Percentiles rank a stretch among this genome's conserved stretches.
Conservation (phyloP, 2,113 vertebrate species). For the Struthio camelus region DNA sequence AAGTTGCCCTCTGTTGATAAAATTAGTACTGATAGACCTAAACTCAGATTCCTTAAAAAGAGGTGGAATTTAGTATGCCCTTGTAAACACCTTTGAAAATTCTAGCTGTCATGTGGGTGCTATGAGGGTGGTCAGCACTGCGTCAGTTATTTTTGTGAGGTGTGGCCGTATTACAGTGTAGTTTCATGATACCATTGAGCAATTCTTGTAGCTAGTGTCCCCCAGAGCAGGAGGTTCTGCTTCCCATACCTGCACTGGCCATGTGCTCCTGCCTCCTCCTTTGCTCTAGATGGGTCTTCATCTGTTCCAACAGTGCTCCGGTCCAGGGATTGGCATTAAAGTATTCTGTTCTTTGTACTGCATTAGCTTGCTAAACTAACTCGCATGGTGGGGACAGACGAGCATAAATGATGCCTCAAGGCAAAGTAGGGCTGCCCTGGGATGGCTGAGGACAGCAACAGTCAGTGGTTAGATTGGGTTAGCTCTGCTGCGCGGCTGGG, state of each 20-base stretch:
- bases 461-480: background rate
- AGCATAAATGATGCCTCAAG: background rate
- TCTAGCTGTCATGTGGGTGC: background rate
- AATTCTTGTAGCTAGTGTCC: background rate
- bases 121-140: background rate
- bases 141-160: background rate
- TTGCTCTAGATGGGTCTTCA: background rate
- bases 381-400: background rate
- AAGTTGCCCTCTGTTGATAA: background rate
- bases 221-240: background rate
- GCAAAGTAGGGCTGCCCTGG: background rate
- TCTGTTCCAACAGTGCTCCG: background rate
- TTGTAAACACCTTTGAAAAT: background rate
- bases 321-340: background rate
- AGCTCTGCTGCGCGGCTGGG: background rate
- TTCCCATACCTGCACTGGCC: background rate
- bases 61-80: background rate
- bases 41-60: background rate
- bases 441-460: background rate
- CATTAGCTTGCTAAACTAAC: background rate
- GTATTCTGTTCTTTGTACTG: background rate
- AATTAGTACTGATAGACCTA: background rate
- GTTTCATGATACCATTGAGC: background rate
- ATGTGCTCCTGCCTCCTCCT: background rate
- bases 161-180: background rate